Evolutionary conservation across 2,888 invertebrate genomes (phyloP).

Genomic region (Sicus ferrugineus): DNA sequence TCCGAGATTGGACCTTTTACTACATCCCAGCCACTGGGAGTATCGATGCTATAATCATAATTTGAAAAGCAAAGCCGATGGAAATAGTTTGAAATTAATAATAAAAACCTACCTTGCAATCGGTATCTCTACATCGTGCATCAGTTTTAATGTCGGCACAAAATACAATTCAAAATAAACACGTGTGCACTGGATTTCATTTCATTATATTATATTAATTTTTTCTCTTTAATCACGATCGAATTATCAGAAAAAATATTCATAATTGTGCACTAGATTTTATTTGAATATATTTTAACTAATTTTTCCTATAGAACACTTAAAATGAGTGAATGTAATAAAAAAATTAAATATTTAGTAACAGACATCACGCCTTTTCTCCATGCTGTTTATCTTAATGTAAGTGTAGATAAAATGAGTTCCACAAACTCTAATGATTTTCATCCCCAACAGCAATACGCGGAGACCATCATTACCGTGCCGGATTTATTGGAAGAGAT

Average conservation of each 20-base stretch:
- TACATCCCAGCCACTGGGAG: slow-evolving; percentile 99
- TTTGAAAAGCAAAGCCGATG: too few species aligned
- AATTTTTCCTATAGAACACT: too few species aligned
- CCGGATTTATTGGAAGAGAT: slow-evolving; percentile 91
- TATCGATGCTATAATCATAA: slow-evolving; percentile 77
- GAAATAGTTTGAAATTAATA: too few species aligned
- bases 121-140: not conserved
- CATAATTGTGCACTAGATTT: too few species aligned
- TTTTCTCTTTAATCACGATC: too few species aligned
- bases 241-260: too few species aligned
- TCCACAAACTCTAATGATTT: slow-evolving; percentile 41
- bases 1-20: slow-evolving; percentile 75
- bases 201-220: too few species aligned
- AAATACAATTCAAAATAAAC: too few species aligned
- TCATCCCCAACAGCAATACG: slow-evolving; percentile 73
- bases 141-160: not conserved
- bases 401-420: slow-evolving; percentile 59
- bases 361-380: slow-evolving; percentile 95
- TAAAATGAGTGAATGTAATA: too few species aligned
- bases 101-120: slow-evolving; percentile 17
- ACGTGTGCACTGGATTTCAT: too few species aligned
- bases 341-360: too few species aligned
- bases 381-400: slow-evolving; percentile 83
- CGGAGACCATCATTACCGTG: slow-evolving; percentile 82
- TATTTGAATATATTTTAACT: too few species aligned